Percentiles rank a stretch among this genome's conserved stretches.
phyloP scores from a whole-genome alignment of 2,797 vertebrate species.

The Onychomys leucogaster region DNA sequence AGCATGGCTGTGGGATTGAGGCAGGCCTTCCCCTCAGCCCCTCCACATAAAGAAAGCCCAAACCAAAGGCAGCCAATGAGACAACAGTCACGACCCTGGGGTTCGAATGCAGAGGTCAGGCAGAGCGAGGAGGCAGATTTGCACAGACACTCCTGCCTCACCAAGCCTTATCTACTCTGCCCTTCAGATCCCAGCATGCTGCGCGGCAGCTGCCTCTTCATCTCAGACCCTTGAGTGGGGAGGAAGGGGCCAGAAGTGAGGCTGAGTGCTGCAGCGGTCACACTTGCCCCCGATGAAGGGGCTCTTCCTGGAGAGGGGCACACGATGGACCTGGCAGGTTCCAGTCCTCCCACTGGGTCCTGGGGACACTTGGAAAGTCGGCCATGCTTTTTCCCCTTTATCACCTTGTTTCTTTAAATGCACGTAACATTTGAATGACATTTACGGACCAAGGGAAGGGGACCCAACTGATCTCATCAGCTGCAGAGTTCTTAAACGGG shows the following conservation, averaged over 20 bases:
- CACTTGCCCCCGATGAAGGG: neutral
- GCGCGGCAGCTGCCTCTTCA: neutral
- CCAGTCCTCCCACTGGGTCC: neutral
- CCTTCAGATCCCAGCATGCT: neutral
- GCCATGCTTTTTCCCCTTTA: neutral
- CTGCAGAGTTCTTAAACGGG: neutral
- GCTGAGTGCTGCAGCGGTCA: neutral
- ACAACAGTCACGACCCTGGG: neutral
- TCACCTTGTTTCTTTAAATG: neutral
- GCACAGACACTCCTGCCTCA: neutral
- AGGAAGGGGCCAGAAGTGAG: neutral
- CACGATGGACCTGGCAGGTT: neutral
- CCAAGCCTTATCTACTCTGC: neutral
- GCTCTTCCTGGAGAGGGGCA: neutral
- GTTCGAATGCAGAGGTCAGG: neutral
- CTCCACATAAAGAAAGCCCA: neutral
- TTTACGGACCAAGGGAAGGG: neutral
- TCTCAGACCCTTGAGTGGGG: neutral
- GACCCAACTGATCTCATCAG: accelerated
- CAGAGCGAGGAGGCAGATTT: neutral
- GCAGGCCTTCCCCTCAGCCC: neutral
- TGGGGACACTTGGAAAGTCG: too few relatives aligned
- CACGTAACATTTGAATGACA: neutral
- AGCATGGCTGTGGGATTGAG: too few relatives aligned
- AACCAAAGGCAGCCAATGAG: neutral